A percentile compares a stretch with the other conserved stretches of the same genome.
Conservation (phyloP, 1,140 invertebrate genomes). For the Temnothorax nylanderi region DNA sequence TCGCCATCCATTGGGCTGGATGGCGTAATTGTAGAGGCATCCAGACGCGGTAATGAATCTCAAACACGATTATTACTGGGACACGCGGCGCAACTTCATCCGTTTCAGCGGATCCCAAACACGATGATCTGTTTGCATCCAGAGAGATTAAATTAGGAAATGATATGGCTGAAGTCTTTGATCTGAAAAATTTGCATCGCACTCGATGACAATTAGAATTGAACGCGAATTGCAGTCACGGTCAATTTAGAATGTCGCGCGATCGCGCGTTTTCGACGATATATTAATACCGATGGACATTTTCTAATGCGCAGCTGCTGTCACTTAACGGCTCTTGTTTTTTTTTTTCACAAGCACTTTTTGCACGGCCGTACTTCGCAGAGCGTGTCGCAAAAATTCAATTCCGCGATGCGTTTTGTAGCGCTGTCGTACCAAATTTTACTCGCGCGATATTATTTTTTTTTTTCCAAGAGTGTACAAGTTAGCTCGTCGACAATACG, state of each 20-base stretch:
- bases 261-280: background rate
- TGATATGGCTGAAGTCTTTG: background rate
- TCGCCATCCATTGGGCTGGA: slow-evolving; percentile 10
- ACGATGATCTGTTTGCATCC: background rate
- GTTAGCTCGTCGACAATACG: slow-evolving; percentile 51
- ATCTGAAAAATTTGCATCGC: background rate
- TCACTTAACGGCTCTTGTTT: slow-evolving; percentile 28
- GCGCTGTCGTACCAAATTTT: slow-evolving; percentile 51
- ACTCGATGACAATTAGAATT: background rate
- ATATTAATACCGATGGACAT: background rate
- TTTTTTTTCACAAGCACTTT: slow-evolving; percentile 31
- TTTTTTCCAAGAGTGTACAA: slow-evolving; percentile 42
- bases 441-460: slow-evolving; percentile 50
- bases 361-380: slow-evolving; percentile 24
- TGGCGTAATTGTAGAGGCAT: slow-evolving; percentile 35
- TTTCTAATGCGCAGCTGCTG: slow-evolving; percentile 36
- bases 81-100: background rate
- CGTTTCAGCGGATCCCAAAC: background rate
- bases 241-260: background rate
- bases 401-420: slow-evolving; percentile 49
- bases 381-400: slow-evolving; percentile 47
- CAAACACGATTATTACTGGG: slow-evolving; percentile 14
- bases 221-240: background rate
- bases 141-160: background rate
- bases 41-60: slow-evolving; percentile 37